Evolutionary conservation across 1,140 invertebrate genomes (phyloP).

Genomic region (Euglossa dilemma): DNA sequence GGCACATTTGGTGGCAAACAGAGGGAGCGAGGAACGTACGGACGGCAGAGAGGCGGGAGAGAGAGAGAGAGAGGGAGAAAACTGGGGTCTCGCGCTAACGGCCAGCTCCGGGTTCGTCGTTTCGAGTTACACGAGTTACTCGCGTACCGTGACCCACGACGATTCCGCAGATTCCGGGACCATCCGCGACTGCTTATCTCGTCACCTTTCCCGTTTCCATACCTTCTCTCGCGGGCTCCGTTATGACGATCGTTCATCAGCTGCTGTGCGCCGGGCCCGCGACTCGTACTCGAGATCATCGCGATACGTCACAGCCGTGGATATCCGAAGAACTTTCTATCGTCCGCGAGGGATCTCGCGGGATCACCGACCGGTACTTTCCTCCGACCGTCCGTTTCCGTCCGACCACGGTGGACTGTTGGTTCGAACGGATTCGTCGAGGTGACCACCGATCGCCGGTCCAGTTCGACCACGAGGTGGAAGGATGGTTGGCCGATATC

Average conservation of each 20-base stretch:
- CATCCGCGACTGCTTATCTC: conserved; percentile 62
- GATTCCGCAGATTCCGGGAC: conserved; percentile 40
- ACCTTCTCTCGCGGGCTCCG: conserved; percentile 45
- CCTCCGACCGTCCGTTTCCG: too few relatives aligned
- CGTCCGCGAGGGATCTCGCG: background rate
- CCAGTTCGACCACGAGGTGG: background rate
- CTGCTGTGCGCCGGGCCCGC: conserved; percentile 29
- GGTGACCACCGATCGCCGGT: background rate
- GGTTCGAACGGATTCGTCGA: too few relatives aligned
- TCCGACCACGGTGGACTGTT: too few relatives aligned
- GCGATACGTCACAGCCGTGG: conserved; percentile 11
- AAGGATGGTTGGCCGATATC: conserved; percentile 2
- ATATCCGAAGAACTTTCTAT: conserved; percentile 14
- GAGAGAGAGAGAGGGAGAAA: background rate
- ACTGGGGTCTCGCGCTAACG: conserved; percentile 26
- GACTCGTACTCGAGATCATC: conserved; percentile 28
- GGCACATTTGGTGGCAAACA: conserved; percentile 46
- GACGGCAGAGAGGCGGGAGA: background rate
- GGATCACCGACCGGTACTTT: background rate
- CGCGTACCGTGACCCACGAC: conserved; percentile 65
- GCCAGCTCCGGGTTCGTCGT: conserved; percentile 66
- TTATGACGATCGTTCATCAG: conserved; percentile 61
- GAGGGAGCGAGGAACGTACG: conserved; percentile 8
- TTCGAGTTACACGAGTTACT: conserved; percentile 70
- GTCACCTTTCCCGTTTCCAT: conserved; percentile 56